These are phyloP conservation scores for Corythoichthys intestinalis DNA, from an alignment of 2,113 vertebrate species.

Conservation along the genomic window DNA sequence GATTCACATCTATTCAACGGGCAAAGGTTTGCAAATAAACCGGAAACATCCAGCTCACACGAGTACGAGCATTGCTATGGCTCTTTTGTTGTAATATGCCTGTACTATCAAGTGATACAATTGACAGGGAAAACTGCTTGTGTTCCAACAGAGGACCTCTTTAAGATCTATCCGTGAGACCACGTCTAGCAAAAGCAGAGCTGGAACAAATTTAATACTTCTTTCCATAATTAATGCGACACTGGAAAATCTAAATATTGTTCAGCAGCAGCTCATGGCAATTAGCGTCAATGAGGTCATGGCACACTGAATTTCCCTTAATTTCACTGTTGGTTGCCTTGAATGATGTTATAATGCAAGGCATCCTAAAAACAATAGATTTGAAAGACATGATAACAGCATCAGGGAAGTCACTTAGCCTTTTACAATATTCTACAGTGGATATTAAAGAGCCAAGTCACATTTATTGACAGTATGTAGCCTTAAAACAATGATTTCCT, in stretches of 20 bases:
- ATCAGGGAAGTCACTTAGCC: not conserved
- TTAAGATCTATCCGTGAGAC: conserved; percentile 3
- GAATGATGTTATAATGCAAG: not conserved
- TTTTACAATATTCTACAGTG: not conserved
- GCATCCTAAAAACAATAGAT: not conserved
- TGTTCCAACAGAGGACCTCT: not conserved
- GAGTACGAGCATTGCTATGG: not conserved
- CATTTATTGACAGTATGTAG: too few species aligned
- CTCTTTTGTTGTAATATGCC: not conserved
- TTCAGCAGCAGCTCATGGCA: not conserved
- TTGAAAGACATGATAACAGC: not conserved
- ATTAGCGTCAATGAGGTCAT: conserved; percentile 1
- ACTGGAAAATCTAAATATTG: conserved; percentile 1
- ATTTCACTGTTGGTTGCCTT: conserved; percentile 6
- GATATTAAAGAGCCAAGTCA: too few species aligned
- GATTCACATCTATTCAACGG: not conserved
- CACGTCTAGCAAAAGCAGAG: not conserved
- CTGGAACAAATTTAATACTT: not conserved
- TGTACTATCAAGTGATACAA: not conserved
- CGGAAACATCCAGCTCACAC: not conserved
- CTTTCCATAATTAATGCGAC: not conserved
- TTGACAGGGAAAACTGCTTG: conserved; percentile 3
- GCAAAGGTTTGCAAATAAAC: not conserved
- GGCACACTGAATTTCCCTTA: not conserved
- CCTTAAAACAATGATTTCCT: too few species aligned